Evolutionary conservation across 1,140 invertebrate species (phyloP).

Genomic region (Argopecten irradians): DNA sequence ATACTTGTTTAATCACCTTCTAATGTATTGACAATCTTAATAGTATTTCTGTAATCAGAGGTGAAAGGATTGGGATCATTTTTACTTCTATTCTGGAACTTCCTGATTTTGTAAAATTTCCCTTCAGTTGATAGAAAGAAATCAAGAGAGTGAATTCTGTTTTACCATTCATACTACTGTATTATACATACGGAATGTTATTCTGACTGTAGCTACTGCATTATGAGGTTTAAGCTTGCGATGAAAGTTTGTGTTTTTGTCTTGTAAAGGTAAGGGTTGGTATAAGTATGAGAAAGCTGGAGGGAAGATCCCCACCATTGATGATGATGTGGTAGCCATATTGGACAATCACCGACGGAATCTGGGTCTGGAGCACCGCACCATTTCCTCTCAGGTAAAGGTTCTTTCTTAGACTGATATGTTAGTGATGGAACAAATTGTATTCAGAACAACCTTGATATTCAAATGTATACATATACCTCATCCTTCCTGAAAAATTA

Average conservation of each 20-base stretch:
- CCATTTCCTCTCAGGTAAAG: conserved; percentile 61
- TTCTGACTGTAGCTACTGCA: no score
- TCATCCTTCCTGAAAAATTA: no score
- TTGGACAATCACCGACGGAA: conserved; percentile 64
- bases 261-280: conserved; percentile 67
- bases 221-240: no score
- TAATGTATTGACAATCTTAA: background rate
- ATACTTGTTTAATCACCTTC: background rate
- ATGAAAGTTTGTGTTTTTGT: background rate
- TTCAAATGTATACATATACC: no score
- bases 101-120: no score
- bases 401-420: background rate
- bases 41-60: no score
- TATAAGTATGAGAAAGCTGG: conserved; percentile 69
- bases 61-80: background rate
- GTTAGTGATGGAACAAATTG: background rate
- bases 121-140: no score
- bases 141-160: no score
- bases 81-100: no score
- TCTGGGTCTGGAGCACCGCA: conserved; percentile 61
- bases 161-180: no score
- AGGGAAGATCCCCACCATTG: conserved; percentile 55
- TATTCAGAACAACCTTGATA: no score
- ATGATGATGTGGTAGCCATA: conserved; percentile 61
- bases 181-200: no score